These are phyloP conservation scores for Xiphophorus couchianus DNA, from an alignment of 2,113 vertebrate species.

Conservation along the genomic window DNA sequence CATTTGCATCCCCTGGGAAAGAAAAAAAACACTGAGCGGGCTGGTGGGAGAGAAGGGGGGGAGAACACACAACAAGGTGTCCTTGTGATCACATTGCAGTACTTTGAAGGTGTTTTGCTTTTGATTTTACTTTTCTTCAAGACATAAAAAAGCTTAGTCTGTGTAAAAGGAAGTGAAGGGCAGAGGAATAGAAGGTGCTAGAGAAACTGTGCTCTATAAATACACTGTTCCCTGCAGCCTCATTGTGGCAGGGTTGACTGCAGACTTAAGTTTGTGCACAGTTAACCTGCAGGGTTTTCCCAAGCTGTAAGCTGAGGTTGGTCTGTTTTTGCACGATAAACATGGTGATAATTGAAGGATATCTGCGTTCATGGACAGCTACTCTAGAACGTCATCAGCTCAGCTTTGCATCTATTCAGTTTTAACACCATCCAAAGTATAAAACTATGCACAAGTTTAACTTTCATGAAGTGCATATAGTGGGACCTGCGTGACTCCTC, in stretches of 20 bases:
- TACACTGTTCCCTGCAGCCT: slow-evolving; percentile 44
- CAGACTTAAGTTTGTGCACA: slow-evolving; percentile 48
- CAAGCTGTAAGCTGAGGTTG: slow-evolving; percentile 32
- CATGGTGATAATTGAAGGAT: not conserved
- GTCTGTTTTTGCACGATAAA: slow-evolving; percentile 4
- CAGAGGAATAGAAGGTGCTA: slow-evolving; percentile 9
- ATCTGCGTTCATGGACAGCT: not conserved
- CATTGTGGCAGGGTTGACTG: slow-evolving; percentile 43
- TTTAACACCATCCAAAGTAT: not conserved
- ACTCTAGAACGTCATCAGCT: too few species aligned
- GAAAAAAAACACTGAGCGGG: slow-evolving; percentile 20
- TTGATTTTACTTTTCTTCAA: slow-evolving; percentile 33
- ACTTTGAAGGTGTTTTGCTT: slow-evolving; percentile 60
- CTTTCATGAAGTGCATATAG: not conserved
- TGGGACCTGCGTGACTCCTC: not conserved
- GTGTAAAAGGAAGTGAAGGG: slow-evolving; percentile 19
- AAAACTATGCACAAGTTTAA: not conserved
- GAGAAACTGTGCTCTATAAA: slow-evolving; percentile 44
- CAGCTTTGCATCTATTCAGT: not conserved
- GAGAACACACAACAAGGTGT: slow-evolving; percentile 35
- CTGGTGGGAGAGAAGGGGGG: not conserved
- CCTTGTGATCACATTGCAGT: slow-evolving; percentile 69
- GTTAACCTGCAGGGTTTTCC: slow-evolving; percentile 46
- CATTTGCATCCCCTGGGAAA: slow-evolving; percentile 62
- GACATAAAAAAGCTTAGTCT: slow-evolving; percentile 33